phyloP scores from a whole-genome alignment of 2,888 invertebrate species.

The Antheraea yamamai region DNA sequence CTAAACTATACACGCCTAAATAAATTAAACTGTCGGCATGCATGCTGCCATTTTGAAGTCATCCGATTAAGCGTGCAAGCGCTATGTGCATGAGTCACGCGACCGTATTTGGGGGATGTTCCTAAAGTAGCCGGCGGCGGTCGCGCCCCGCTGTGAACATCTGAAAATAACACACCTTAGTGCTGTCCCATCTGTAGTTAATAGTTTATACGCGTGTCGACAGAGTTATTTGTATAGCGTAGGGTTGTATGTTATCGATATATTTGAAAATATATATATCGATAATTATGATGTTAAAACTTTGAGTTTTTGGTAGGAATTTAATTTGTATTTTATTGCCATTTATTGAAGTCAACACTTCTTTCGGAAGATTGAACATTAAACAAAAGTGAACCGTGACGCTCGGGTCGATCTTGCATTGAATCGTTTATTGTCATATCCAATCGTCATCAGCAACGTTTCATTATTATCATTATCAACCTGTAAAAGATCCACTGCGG shows the following conservation, averaged over 20 bases:
- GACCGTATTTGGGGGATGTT: constrained; percentile 7
- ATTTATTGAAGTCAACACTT: no score
- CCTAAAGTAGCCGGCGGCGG: background rate
- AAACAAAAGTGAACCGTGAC: no score
- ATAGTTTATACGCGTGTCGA: constrained; percentile 4
- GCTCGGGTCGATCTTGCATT: no score
- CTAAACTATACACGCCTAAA: background rate
- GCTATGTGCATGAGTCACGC: background rate
- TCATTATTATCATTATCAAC: no score
- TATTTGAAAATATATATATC: background rate
- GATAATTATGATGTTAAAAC: background rate
- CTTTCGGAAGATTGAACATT: no score
- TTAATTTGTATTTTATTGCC: no score
- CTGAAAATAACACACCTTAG: constrained; percentile 6
- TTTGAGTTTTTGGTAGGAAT: no score
- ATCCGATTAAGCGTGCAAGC: background rate
- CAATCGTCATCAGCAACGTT: no score
- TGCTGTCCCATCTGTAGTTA: background rate
- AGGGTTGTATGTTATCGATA: background rate
- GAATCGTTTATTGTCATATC: no score
- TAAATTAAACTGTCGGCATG: background rate
- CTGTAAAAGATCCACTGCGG: no score
- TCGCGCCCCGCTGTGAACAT: constrained; percentile 6
- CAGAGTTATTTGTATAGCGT: constrained; percentile 6
- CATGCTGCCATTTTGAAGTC: constrained; percentile 4